phyloP scores from a whole-genome alignment of 2,888 invertebrate species.

The Corbicula japonica region DNA sequence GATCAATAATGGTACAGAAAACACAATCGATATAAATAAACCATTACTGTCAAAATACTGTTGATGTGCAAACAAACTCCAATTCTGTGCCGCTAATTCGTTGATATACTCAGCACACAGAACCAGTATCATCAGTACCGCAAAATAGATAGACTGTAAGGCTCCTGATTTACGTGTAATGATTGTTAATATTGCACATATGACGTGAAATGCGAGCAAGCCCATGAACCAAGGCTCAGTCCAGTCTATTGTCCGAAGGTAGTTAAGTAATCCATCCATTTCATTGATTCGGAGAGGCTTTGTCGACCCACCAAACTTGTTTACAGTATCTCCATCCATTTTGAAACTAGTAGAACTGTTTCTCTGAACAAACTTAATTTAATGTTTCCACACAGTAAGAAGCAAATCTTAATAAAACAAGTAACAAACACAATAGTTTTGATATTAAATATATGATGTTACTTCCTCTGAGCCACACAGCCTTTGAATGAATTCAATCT shows the following conservation, averaged over 20 bases:
- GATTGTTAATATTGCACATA: conserved; percentile 72
- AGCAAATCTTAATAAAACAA: no score
- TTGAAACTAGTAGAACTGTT: no score
- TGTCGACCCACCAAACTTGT: conserved; percentile 42
- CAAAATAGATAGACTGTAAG: conserved; percentile 69
- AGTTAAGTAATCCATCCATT: conserved; percentile 60
- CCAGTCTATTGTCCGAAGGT: conserved; percentile 76
- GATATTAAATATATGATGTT: not conserved
- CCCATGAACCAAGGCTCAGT: conserved; percentile 80
- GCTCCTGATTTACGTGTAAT: conserved; percentile 65
- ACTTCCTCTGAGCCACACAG: conserved; percentile 76
- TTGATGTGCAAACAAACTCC: conserved; percentile 94
- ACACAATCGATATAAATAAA: conserved; percentile 96
- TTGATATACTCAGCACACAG: conserved; percentile 97
- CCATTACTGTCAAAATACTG: conserved; percentile 98
- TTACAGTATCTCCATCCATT: conserved; percentile 11
- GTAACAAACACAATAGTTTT: no score
- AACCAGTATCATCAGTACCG: conserved; percentile 90
- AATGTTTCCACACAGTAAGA: no score
- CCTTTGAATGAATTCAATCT: conserved; percentile 85
- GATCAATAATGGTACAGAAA: conserved; percentile 96
- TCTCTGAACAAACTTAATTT: no score
- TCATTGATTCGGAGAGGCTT: conserved; percentile 63
- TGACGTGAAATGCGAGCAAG: conserved; percentile 77
- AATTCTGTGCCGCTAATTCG: conserved; percentile 94